Conservation (phyloP, 2,113 vertebrate species). For the Tenebrosternarchus preto region DNA sequence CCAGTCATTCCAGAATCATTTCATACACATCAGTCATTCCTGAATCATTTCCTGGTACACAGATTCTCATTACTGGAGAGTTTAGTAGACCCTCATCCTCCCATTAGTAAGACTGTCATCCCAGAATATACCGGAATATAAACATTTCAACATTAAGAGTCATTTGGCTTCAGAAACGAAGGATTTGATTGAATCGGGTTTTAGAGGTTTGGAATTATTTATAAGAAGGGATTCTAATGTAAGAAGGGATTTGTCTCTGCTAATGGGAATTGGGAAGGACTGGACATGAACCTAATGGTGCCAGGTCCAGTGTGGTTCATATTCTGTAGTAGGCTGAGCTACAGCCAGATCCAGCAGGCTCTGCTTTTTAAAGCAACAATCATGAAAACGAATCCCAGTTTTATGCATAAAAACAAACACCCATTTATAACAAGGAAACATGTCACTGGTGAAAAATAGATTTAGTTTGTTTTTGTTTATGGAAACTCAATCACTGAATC, state of each 20-base stretch:
- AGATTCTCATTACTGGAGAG: background rate
- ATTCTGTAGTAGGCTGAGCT: background rate
- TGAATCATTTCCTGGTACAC: background rate
- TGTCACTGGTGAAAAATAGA: too few species aligned
- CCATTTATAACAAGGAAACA: too few species aligned
- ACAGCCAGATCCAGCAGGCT: background rate
- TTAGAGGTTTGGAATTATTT: background rate
- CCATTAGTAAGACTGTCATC: background rate
- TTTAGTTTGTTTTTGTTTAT: too few species aligned
- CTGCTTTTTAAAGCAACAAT: slow-evolving; percentile 9
- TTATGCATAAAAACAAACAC: background rate
- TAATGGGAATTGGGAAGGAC: background rate
- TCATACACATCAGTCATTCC: slow-evolving; percentile 8
- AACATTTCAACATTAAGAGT: background rate
- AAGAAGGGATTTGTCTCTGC: background rate
- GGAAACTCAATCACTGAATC: too few species aligned
- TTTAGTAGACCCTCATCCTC: background rate
- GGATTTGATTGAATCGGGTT: background rate
- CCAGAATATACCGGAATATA: background rate
- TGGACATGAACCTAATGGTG: background rate
- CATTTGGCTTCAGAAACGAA: background rate
- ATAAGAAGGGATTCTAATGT: background rate
- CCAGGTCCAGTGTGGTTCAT: too few species aligned
- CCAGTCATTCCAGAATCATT: slow-evolving; percentile 7
- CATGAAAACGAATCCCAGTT: background rate